Base-by-base conservation (phyloP, 2,113 vertebrate genomes). In the Perccottus glenii region DNA sequence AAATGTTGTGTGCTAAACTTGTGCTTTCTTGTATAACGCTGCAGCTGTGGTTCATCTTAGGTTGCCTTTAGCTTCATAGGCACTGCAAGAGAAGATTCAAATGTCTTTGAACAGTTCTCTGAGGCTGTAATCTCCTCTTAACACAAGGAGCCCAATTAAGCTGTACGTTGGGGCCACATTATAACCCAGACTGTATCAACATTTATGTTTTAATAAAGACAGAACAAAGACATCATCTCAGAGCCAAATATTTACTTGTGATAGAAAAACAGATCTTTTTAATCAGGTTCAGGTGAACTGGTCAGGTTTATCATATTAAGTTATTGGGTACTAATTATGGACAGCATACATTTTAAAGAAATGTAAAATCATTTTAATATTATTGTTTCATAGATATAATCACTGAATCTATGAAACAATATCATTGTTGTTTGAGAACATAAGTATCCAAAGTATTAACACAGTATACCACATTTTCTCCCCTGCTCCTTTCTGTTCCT, bases 91-190 rank as follows among this genome's bases (percentile, higher is more conserved):
- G 68, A 72, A 65, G 64, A 76, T 55, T 52, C 59, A 78, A 77
- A 81, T 87, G 79, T 77, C 75, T 83, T 82, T 77, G 66, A 84
- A 81, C 77, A 76, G 69, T 78, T 83, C 78, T 69, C 76, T 72
- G 62, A 51, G 67, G 68, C 81, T 75, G 71, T 78, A 83, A 88
- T 87, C 82, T 87, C 71, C 80, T 74, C 12, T 84, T 77, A 77
- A 75, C 83, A 84, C 45, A 58, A 79, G 77, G 73, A 82, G 64
- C 59, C 71, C 74, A 85, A 87, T 89, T 85, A 84, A 82, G 77
- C 74, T 53, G 35, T 64, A 72, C 66, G 79, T 66, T 77, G 77
- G 80, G 66, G 75, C 72, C 62, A 77, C 70, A 59, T 85, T 82
- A 80, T 71, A 81, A 84, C 67, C 57, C 67, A 77, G 75, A 73